These are phyloP conservation scores for Actinostola sp. DNA, from an alignment of 92 coral and sea anemone species.

Conservation along the genomic window DNA sequence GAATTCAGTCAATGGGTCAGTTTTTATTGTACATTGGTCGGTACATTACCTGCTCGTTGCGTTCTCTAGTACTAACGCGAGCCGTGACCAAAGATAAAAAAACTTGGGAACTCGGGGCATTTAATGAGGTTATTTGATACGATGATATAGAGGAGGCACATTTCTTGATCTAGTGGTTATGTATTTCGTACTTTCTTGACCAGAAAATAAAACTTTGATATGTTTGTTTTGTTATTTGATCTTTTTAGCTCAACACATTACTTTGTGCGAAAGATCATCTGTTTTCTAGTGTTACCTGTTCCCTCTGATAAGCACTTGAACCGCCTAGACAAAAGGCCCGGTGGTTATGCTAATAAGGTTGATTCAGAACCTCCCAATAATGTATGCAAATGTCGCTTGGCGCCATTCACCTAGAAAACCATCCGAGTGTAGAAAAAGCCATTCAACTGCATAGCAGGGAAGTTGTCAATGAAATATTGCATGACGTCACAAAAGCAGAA, in stretches of 20 bases:
- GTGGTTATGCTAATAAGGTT: conserved; percentile 29
- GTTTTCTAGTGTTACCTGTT: neutral
- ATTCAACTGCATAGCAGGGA: conserved; percentile 14
- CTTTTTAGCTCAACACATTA: conserved; percentile 8
- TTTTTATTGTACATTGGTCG: conserved; percentile 3
- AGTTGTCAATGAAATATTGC: conserved; percentile 20
- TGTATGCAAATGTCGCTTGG: conserved; percentile 27
- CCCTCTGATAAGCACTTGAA: conserved; percentile 18
- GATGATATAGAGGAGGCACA: neutral
- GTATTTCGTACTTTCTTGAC: neutral
- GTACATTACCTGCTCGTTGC: conserved; percentile 7
- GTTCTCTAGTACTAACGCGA: too few species aligned
- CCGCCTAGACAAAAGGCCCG: conserved; percentile 12
- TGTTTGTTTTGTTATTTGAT: neutral
- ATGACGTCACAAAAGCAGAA: conserved; percentile 45
- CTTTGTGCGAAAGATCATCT: conserved; percentile 5
- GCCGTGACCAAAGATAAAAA: conserved; percentile 18
- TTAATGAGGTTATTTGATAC: neutral
- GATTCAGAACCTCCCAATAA: conserved; percentile 2
- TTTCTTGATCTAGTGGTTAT: neutral
- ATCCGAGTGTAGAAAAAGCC: conserved; percentile 36
- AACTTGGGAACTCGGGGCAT: neutral
- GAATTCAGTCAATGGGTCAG: neutral
- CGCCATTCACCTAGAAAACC: conserved; percentile 29
- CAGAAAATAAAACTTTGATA: neutral